Conservation (phyloP, 2,888 invertebrate species). For the Brachylomia viminalis region DNA sequence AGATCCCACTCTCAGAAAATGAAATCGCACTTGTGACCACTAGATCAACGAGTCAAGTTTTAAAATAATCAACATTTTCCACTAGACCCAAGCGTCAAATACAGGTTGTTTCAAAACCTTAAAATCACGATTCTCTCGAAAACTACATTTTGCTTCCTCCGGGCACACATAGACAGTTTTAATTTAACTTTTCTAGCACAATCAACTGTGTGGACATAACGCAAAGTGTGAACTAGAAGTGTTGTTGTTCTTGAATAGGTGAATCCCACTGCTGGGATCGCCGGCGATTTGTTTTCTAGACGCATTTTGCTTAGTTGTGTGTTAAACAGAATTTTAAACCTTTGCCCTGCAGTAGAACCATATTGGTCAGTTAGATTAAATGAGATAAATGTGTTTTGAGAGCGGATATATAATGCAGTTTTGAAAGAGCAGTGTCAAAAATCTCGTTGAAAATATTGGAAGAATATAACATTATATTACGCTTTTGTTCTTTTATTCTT, state of each 20-base stretch:
- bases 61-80: neutral
- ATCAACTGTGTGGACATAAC: conserved; percentile 34
- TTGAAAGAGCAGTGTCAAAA: neutral
- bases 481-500: too few relatives aligned
- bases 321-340: too few relatives aligned
- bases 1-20: neutral
- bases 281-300: conserved; percentile 12
- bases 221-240: conserved; percentile 39
- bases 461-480: too few relatives aligned
- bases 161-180: conserved; percentile 21
- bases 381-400: neutral
- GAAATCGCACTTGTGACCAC: neutral
- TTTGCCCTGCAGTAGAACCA: too few relatives aligned
- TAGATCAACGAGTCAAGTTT: neutral
- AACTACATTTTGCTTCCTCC: conserved; percentile 14
- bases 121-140: conserved; percentile 20
- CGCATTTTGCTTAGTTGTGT: neutral
- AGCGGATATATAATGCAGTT: neutral
- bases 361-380: too few relatives aligned
- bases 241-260: conserved; percentile 54
- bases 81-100: neutral
- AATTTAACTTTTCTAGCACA: conserved; percentile 62
- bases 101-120: conserved; percentile 34
- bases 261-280: conserved; percentile 34
- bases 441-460: too few relatives aligned